Conservation (phyloP, 2,113 vertebrate species). For the Macrotus californicus region DNA sequence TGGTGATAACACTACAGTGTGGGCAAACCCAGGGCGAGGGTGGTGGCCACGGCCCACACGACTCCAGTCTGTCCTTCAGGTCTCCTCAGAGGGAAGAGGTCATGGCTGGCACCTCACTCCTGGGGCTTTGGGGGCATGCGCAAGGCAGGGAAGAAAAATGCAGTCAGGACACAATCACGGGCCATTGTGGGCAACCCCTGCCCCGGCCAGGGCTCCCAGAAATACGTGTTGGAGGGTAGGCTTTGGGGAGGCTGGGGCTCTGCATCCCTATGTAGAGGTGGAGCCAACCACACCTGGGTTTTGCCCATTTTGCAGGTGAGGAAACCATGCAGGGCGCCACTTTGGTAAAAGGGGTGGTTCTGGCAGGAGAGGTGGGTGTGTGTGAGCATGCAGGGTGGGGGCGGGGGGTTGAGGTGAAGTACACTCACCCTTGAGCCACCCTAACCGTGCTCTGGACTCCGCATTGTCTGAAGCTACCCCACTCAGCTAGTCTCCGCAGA, state of each 20-base stretch:
- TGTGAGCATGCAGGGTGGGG: fast-evolving
- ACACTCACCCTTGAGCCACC: neutral
- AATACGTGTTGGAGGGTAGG: neutral
- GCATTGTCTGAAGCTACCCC: neutral
- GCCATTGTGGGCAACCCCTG: neutral
- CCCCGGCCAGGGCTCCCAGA: neutral
- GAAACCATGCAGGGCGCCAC: fast-evolving
- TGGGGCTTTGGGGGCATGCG: neutral
- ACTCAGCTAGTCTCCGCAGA: neutral
- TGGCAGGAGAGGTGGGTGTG: neutral
- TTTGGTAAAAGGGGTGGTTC: too few species aligned
- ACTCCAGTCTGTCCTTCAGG: neutral
- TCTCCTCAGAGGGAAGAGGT: neutral
- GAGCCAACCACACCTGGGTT: neutral
- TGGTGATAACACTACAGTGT: neutral
- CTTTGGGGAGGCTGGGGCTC: neutral
- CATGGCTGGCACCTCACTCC: neutral
- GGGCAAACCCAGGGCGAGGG: neutral
- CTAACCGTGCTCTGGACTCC: neutral
- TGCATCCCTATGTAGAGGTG: neutral
- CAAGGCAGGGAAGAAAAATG: neutral
- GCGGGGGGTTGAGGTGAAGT: neutral
- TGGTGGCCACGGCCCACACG: neutral
- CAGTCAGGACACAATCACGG: fast-evolving
- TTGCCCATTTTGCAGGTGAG: neutral